Evolutionary conservation across 1,140 invertebrate genomes (phyloP).

Genomic region (Holotrichia oblita): DNA sequence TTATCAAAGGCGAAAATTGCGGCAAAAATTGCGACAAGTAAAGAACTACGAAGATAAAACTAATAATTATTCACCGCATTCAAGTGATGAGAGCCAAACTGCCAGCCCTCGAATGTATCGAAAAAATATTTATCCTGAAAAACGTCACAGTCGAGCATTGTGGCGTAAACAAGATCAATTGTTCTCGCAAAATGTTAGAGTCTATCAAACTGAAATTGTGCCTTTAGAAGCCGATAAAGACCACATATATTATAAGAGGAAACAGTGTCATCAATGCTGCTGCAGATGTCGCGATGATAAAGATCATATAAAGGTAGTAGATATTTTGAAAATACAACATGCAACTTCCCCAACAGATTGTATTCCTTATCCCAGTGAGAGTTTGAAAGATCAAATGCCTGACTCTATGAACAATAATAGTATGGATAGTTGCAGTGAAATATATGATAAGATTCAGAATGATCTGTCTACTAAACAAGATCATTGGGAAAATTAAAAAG

Average conservation of each 20-base stretch:
- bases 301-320: constrained; percentile 49
- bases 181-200: constrained; percentile 54
- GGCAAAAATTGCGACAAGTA: constrained; percentile 66
- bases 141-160: constrained; percentile 51
- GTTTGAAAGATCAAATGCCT: constrained; percentile 21
- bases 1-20: constrained; percentile 72
- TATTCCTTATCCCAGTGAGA: neutral
- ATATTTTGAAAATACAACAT: constrained; percentile 58
- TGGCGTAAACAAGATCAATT: constrained; percentile 57
- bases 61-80: constrained; percentile 64
- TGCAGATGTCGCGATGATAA: constrained; percentile 53
- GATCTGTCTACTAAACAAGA: constrained; percentile 55
- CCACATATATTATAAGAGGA: constrained; percentile 54
- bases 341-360: constrained; percentile 48
- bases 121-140: constrained; percentile 53
- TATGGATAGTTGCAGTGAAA: constrained; percentile 30
- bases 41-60: constrained; percentile 57
- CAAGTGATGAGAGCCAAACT: constrained; percentile 68
- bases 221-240: constrained; percentile 57
- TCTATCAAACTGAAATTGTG: constrained; percentile 59
- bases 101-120: constrained; percentile 60
- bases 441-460: constrained; percentile 45
- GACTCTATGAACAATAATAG: constrained; percentile 37
- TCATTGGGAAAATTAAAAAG: constrained; percentile 52
- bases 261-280: constrained; percentile 51